Base-by-base conservation (phyloP, 2,888 invertebrate genomes). In the Gnatocerus cornutus region DNA sequence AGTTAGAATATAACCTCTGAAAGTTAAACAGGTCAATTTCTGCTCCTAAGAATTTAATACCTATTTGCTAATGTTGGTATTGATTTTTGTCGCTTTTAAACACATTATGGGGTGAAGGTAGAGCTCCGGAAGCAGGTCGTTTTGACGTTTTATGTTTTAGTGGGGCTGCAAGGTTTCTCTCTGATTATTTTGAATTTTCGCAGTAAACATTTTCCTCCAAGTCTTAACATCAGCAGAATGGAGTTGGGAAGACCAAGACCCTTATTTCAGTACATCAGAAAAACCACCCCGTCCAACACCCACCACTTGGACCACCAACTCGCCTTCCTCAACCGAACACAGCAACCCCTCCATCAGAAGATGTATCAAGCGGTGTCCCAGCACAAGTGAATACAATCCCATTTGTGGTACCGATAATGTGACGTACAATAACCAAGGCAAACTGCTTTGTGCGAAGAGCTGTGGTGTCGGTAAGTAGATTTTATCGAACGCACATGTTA, bases 311-410 rank as follows among this genome's bases (percentile, higher is more conserved):
- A 33, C 14, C 14, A 13, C 55, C n/a, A 13, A 33, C 0, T 4
- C 55, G 4, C 13, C 16, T 8, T 14, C 55, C 13, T 14, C 37
- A 12, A 55, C 37, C 1, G 16, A 27, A 4, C 9, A 14, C 6
- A 29, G 29, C n/a, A 10, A 29, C 2, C 1, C 12, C 13, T 10
- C n/a, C 8, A 14, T 21, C 27, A 12, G 16, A 5, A 45, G 33
- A 33, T 59, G 59, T 46, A n/a, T 59, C 6, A 33, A 14, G 29
- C 30, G 33, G 16, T 59, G 59, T 33, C 59, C 59, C 6, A 14
- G n/a, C 6, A 14, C 45, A 8, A 16, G 6, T 14, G 45, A 30
- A 6, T 59, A 59, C 14, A 14, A 46, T n/a, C 59, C 59, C 16
- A 33, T 59, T 3, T 59, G 59, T 59, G 59, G 59, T 9, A 59